A percentile compares a stretch with the other conserved stretches of the same genome.
These are phyloP conservation scores for Rhyzopertha dominica DNA, from an alignment of 1,140 invertebrate species.

Conservation along the genomic window DNA sequence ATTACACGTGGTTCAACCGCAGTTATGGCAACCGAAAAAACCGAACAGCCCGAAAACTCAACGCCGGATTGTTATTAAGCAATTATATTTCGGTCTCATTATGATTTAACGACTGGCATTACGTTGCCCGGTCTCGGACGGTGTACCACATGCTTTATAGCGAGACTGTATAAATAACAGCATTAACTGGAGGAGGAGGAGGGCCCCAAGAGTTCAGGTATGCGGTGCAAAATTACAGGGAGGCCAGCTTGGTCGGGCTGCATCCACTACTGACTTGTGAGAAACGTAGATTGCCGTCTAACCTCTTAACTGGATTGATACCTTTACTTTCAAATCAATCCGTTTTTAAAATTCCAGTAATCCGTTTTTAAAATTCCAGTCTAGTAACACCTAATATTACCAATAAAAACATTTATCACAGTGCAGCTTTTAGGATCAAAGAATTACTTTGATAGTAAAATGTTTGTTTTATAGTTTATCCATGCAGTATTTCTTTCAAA, in stretches of 20 bases:
- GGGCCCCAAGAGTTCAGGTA: conserved; percentile 15
- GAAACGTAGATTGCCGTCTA: too few relatives aligned
- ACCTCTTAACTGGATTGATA: too few relatives aligned
- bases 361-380: not conserved
- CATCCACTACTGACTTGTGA: too few relatives aligned
- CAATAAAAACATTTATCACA: not conserved
- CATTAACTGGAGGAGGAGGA: conserved; percentile 11
- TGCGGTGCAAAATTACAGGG: conserved; percentile 17
- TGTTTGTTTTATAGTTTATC: too few relatives aligned
- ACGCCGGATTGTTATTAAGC: conserved; percentile 16
- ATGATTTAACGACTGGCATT: conserved; percentile 17
- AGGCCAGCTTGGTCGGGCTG: conserved; percentile 7
- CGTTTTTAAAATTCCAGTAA: not conserved
- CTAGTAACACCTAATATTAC: not conserved
- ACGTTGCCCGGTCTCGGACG: conserved; percentile 15
- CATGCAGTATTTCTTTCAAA: too few relatives aligned
- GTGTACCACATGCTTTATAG: conserved; percentile 13
- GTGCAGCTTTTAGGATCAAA: not conserved
- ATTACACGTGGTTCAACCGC: conserved; percentile 4
- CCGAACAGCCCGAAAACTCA: too few relatives aligned
- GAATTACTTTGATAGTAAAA: too few relatives aligned
- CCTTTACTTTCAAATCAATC: not conserved
- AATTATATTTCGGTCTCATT: conserved; percentile 18
- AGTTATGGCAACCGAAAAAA: conserved; percentile 10
- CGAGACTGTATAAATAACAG: conserved; percentile 16